Evolutionary conservation across 2,888 invertebrate species (phyloP), one percentile per base, ranked within the genome.

Genomic region (Oscheius onirici): DNA sequence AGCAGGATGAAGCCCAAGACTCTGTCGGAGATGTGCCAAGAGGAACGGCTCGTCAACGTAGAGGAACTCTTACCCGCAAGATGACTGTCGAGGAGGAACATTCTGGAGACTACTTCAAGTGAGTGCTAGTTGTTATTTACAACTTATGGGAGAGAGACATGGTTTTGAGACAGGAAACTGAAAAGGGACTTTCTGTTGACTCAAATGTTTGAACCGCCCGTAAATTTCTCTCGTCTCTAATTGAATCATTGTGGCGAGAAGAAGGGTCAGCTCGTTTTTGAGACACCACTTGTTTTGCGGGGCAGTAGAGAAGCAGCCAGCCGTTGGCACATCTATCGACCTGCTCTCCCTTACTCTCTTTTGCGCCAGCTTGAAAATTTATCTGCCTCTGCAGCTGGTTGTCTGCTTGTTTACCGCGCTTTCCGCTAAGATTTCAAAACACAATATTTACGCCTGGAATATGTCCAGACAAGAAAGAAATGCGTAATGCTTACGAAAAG

Each of bases 11-110:
- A 55, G 26, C 76, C 63, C 51, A 63, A 28, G 67, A 61, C 43
- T 28, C 49, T 54, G 34, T 54, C 63, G 71, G 69, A 68, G 61
- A 51, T 10, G 68, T 51, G 41, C 49, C 54, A 28, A 65, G 28
- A 17, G 55, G 22, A 8, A 13, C 34, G 6, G 22, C 26, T 49
- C 24, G 72, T 26, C 13, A 63, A 10, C 69, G 76, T 24, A 58
- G 83, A 41, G 76, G 77, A 46, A 75, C 75, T 46, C 74, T 83
- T 55, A 80, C 77, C 10, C 69, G 83, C 15, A 68, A 75, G 58
- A 83, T 84, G 84, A 84, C 84, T 17, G 80, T 84, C 40, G 84
- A 83, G 46, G 84, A 84, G 63, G 84, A 84, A 66, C 82, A 79
- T 46, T 77, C 81, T 24, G 83, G 83, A 67, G 80, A 78, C 34